These are phyloP conservation scores for Rhopalosiphum nymphaeae DNA, from an alignment of 2,888 invertebrate species.

Conservation along the genomic window DNA sequence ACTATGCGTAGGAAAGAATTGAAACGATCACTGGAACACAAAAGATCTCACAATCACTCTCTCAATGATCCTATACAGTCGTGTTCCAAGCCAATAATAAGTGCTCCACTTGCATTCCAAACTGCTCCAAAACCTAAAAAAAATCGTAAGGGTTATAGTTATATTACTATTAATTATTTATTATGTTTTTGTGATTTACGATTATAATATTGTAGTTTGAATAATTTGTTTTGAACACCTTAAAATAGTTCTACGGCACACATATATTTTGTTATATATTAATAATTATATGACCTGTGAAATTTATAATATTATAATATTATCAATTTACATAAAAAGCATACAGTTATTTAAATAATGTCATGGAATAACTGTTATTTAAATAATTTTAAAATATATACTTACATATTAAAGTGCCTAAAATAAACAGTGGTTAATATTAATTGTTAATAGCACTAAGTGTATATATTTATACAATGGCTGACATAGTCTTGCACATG, in stretches of 20 bases:
- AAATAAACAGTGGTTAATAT: neutral
- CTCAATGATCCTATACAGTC: constrained; percentile 13
- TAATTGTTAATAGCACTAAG: constrained; percentile 71
- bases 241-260: neutral
- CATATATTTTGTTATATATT: neutral
- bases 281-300: neutral
- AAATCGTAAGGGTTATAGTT: constrained; percentile 6
- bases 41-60: constrained; percentile 16
- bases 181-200: neutral
- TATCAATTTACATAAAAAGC: neutral
- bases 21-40: constrained; percentile 53
- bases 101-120: constrained; percentile 56
- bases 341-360: neutral
- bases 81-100: constrained; percentile 38
- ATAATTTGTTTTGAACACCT: neutral
- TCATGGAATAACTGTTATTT: neutral
- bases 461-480: constrained; percentile 86
- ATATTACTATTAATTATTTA: neutral
- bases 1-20: constrained; percentile 38
- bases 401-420: neutral
- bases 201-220: neutral
- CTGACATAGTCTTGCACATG: constrained; percentile 83
- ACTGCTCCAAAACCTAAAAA: neutral
- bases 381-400: neutral
- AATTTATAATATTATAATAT: neutral